Evolutionary conservation across 2,797 vertebrate species (phyloP).

Genomic region (Chromobotia macracanthus): DNA sequence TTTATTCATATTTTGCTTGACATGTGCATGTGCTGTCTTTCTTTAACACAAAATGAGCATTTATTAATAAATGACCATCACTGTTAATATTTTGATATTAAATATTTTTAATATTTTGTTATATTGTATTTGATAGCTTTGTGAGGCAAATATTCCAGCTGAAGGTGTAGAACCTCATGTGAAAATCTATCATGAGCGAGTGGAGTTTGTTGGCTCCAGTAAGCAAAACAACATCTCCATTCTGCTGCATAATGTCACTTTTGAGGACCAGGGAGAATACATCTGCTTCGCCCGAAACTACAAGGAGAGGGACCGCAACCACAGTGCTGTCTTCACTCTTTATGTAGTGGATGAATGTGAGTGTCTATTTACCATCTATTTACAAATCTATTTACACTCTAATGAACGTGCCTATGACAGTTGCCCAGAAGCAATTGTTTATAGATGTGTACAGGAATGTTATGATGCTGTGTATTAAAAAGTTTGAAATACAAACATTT

Average conservation of each 20-base stretch:
- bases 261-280: slow-evolving; percentile 88
- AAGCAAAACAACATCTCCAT: slow-evolving; percentile 91
- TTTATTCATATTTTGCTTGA: too few species aligned
- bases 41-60: too few species aligned
- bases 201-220: slow-evolving; percentile 83
- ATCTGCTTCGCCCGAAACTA: slow-evolving; percentile 88
- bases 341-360: slow-evolving; percentile 87
- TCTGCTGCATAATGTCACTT: slow-evolving; percentile 84
- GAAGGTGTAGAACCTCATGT: slow-evolving; percentile 79
- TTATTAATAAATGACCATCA: too few species aligned
- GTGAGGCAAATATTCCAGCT: slow-evolving; percentile 78
- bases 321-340: slow-evolving; percentile 82
- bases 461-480: too few species aligned
- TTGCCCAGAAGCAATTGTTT: too few species aligned
- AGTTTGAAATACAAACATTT: too few species aligned
- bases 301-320: slow-evolving; percentile 84
- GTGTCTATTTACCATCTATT: slow-evolving; percentile 53
- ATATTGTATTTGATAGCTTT: slow-evolving; percentile 72
- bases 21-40: too few species aligned
- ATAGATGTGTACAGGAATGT: too few species aligned
- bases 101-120: too few species aligned
- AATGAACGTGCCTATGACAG: too few species aligned
- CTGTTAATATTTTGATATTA: too few species aligned
- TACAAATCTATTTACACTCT: too few species aligned
- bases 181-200: slow-evolving; percentile 70